Evolutionary conservation across 2,888 invertebrate genomes (phyloP), one percentile per base, ranked within the genome.

Genomic region (Bursaphelenchus okinawaensis): DNA sequence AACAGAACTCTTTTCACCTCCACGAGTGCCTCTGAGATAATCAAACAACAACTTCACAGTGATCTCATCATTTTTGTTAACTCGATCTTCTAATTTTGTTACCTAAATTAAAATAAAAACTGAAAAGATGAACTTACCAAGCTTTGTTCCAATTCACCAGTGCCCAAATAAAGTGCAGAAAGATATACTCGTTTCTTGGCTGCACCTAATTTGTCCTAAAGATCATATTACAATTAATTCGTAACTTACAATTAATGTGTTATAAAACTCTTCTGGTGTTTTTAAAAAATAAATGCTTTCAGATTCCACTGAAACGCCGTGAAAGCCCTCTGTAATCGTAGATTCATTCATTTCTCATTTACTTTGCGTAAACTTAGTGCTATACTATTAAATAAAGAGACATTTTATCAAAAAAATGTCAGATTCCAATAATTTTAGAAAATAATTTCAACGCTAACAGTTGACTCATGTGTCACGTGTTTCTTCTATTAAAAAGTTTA

Each of bases 121-220:
- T 40, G 23, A 12, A 7, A 12, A 54, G 12, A 4, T 1, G 23
- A 26, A 75, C 77, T 78, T 82, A 89, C 89, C 80, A 98, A 85
- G 60, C 89, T 87, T 65, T 87, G 86, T 84, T 96, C 96, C 74
- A 92, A 84, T 20, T 87, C 83, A 0, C 94, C 94, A 59, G 90
- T 93, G 16, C 98, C 96, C 65, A 96, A 85, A 83, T 98, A 98
- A 12, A 98, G 85, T 68, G 96, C 94, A 4, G 92, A 91, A 58
- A 98, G 84, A 0, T 84, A 77, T 50, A 86, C 83, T 62, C 86
- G 79, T 40, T 75, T 71, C 66, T 82, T 81, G 7, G 85, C 83
- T 26, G 68, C 74, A 31, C 64, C 64, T n/a, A 80, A 72, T 66
- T 80, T 77, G 16, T 74, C 64, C 84, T 84, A 74, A 52, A 83